Conservation (phyloP, 1,140 invertebrate species). For the Hermatobates lingyangjiaoensis region DNA sequence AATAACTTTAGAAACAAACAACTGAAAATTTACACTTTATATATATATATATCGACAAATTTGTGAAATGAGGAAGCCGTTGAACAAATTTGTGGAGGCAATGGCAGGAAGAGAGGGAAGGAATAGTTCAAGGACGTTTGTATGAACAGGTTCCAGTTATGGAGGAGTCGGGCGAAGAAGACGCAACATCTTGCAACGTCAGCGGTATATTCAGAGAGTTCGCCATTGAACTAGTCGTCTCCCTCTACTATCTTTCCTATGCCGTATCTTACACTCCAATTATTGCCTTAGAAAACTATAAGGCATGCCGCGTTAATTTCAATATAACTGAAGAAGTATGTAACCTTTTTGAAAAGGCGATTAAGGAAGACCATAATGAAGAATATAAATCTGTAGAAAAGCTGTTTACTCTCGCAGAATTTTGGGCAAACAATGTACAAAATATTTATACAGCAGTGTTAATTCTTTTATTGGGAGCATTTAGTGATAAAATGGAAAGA, state of each 20-base stretch:
- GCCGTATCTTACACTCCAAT: constrained; percentile 55
- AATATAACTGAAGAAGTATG: constrained; percentile 46
- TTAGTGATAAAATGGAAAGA: constrained; percentile 32
- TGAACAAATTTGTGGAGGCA: too few species aligned
- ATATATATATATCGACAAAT: too few species aligned
- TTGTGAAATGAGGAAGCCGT: too few species aligned
- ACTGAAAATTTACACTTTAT: too few species aligned
- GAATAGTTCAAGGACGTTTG: too few species aligned
- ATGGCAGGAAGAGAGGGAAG: too few species aligned
- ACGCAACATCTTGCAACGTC: too few species aligned
- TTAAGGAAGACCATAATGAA: constrained; percentile 43
- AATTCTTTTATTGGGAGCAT: constrained; percentile 49
- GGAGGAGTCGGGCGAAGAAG: too few species aligned
- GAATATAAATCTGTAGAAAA: constrained; percentile 51
- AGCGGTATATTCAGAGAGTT: constrained; percentile 34
- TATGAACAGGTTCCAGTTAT: too few species aligned
- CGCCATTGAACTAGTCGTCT: constrained; percentile 59
- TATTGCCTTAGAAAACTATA: constrained; percentile 64
- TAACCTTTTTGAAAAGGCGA: constrained; percentile 41
- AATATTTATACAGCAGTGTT: constrained; percentile 50
- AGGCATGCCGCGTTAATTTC: constrained; percentile 64
- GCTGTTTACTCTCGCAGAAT: constrained; percentile 51
- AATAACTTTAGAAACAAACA: too few species aligned
- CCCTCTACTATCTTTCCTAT: constrained; percentile 59
- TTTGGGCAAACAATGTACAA: constrained; percentile 62